These are phyloP conservation scores for Pterocles gutturalis DNA, from an alignment of 2,113 vertebrate genomes.

Conservation along the genomic window DNA sequence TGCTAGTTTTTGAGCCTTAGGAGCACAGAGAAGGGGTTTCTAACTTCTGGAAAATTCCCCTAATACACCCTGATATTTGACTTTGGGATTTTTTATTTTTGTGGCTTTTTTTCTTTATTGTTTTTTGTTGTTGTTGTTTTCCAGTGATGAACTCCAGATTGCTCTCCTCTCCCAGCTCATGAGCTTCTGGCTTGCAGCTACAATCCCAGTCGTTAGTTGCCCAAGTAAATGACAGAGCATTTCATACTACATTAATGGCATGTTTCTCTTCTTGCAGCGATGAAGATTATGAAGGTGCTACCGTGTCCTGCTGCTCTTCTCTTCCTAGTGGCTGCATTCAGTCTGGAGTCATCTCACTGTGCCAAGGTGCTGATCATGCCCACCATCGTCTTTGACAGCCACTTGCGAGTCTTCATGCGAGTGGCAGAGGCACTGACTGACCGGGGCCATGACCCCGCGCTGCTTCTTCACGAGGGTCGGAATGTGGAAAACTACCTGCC, in stretches of 20 bases:
- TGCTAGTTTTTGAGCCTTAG: neutral
- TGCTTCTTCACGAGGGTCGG: constrained; percentile 59
- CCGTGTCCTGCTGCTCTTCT: neutral
- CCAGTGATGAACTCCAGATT: neutral
- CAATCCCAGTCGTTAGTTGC: neutral
- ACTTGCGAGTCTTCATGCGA: constrained; percentile 64
- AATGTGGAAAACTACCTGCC: constrained; percentile 25
- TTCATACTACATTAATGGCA: neutral
- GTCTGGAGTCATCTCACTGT: neutral
- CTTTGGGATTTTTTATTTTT: neutral
- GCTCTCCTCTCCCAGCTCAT: neutral
- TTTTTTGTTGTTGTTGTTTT: neutral
- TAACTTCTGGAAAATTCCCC: neutral
- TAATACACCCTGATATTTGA: neutral
- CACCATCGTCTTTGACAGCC: constrained; percentile 73
- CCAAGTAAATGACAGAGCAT: neutral
- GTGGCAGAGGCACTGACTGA: constrained; percentile 65
- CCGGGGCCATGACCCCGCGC: constrained; percentile 48
- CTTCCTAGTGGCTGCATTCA: neutral
- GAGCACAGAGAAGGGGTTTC: neutral
- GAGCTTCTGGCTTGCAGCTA: neutral
- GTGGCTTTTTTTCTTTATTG: neutral
- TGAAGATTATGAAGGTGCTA: constrained; percentile 40
- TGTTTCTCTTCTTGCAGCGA: constrained; percentile 26
- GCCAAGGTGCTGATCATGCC: constrained; percentile 72